These are phyloP conservation scores for Anastatus disparis DNA, from an alignment of 1,140 invertebrate genomes.

Conservation along the genomic window DNA sequence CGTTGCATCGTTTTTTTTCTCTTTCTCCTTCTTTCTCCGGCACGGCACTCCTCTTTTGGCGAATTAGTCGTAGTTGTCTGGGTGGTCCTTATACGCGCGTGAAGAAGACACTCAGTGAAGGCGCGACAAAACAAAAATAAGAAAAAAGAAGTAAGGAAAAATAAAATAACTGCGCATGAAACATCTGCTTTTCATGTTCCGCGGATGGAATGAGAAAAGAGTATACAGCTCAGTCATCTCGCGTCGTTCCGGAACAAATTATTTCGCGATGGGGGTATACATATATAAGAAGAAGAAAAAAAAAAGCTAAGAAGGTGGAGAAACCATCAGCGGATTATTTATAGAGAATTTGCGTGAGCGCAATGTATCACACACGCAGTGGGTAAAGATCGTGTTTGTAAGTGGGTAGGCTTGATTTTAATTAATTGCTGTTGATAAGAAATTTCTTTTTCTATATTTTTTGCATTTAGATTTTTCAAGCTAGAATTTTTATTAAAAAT, in stretches of 20 bases:
- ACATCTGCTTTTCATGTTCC: constrained; percentile 48
- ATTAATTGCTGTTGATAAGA: too few species aligned
- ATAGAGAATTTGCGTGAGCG: constrained; percentile 5
- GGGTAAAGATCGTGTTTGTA: too few species aligned
- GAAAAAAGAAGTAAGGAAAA: too few species aligned
- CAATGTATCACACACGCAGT: too few species aligned
- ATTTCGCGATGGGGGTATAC: background rate
- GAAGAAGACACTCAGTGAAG: background rate
- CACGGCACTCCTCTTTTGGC: background rate
- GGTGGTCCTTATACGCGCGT: constrained; percentile 43
- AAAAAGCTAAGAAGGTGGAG: too few species aligned
- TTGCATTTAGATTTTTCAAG: too few species aligned
- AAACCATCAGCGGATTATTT: constrained; percentile 16
- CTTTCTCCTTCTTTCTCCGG: background rate
- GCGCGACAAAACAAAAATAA: too few species aligned
- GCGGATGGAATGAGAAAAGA: constrained; percentile 8
- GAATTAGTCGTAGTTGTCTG: constrained; percentile 29
- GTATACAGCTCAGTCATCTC: constrained; percentile 8
- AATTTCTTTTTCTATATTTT: too few species aligned
- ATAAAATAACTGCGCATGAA: too few species aligned
- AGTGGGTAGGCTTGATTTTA: too few species aligned
- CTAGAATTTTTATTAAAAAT: too few species aligned
- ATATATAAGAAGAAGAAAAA: background rate
- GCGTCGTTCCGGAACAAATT: constrained; percentile 28
- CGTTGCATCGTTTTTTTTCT: too few species aligned